phyloP scores from a whole-genome alignment of 2,797 vertebrate genomes.

The Tiaroga cobitis region DNA sequence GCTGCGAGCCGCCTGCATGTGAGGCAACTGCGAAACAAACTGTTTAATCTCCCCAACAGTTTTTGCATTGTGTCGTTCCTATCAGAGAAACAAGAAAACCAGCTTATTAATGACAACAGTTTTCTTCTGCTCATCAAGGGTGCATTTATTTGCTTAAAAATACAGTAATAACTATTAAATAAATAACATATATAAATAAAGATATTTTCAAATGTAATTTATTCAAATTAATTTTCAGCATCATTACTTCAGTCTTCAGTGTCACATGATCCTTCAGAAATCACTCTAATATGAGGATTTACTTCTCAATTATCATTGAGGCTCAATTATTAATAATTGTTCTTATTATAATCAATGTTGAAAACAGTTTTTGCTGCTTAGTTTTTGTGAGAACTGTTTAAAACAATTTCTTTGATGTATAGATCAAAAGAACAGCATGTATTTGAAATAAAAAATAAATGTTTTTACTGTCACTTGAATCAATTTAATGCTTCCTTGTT shows the following conservation, averaged over 20 bases:
- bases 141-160: neutral
- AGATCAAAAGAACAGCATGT: too few species aligned
- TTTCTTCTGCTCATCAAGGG: neutral
- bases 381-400: neutral
- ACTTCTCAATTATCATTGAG: too few species aligned
- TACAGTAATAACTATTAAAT: neutral
- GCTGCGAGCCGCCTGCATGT: slow-evolving; percentile 96
- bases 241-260: too few species aligned
- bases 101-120: slow-evolving; percentile 56
- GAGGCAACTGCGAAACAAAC: slow-evolving; percentile 96
- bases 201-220: too few species aligned
- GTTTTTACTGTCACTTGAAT: neutral
- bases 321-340: too few species aligned
- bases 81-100: slow-evolving; percentile 56
- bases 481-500: neutral
- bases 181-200: neutral
- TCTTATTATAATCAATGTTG: neutral
- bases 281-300: too few species aligned
- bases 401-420: too few species aligned
- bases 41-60: slow-evolving; percentile 99
- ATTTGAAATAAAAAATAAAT: too few species aligned
- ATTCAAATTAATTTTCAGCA: too few species aligned
- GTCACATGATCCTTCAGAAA: too few species aligned
- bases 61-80: slow-evolving; percentile 97
- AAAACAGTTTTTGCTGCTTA: neutral